These are phyloP conservation scores for Motacilla tschutschensis DNA, from an alignment of 2,113 vertebrate species.

Conservation along the genomic window DNA sequence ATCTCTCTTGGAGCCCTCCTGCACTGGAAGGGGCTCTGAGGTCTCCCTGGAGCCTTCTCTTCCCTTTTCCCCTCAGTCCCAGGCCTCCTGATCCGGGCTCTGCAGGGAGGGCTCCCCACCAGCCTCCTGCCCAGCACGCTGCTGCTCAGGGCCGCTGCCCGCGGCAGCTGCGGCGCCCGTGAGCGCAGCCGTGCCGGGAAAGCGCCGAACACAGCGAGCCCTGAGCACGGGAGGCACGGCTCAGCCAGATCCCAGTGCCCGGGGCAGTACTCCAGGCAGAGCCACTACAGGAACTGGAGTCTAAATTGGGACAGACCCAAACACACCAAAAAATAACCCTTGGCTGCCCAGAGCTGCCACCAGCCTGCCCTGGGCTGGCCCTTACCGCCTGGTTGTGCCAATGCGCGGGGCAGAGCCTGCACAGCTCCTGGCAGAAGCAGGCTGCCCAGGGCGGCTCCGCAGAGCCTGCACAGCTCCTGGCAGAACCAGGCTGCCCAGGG, in stretches of 20 bases:
- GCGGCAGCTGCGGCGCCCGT: rapidly evolving
- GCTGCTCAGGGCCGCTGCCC: not conserved
- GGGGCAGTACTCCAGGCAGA: not conserved
- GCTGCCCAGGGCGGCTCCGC: too few species aligned
- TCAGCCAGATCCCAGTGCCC: not conserved
- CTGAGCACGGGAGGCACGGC: rapidly evolving
- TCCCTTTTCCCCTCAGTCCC: not conserved
- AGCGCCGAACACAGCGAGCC: not conserved
- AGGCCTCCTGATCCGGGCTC: rapidly evolving
- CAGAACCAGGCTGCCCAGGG: too few species aligned
- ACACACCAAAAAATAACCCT: not conserved
- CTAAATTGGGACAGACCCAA: not conserved
- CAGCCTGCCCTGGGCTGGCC: not conserved
- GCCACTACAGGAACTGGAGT: not conserved
- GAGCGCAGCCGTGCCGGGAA: rapidly evolving
- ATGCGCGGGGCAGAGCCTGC: not conserved
- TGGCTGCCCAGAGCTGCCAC: not conserved
- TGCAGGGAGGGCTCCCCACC: rapidly evolving
- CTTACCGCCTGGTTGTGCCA: rapidly evolving
- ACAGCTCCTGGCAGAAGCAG: not conserved
- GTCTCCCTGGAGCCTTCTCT: not conserved
- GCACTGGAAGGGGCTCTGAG: not conserved
- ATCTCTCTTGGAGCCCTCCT: not conserved
- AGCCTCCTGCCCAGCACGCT: not conserved
- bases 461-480: too few species aligned